phyloP scores from a whole-genome alignment of 2,113 vertebrate species.

The Ursus arctos region DNA sequence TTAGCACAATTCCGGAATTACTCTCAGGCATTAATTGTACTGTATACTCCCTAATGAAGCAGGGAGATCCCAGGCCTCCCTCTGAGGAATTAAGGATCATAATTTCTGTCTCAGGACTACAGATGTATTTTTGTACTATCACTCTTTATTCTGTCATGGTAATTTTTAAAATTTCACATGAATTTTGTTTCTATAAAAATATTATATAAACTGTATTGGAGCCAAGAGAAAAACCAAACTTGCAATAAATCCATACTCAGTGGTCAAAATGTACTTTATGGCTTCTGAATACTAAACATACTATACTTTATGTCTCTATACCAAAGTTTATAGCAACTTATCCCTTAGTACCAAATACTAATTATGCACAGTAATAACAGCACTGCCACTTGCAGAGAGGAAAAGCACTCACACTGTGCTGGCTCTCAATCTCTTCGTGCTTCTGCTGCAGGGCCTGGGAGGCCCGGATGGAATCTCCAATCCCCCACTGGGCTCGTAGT shows the following conservation, averaged over 20 bases:
- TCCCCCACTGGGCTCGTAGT: slow-evolving; percentile 96
- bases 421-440: slow-evolving; percentile 99
- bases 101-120: neutral
- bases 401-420: slow-evolving; percentile 95
- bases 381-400: slow-evolving; percentile 63
- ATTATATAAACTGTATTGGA: neutral
- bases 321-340: neutral
- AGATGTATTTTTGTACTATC: neutral
- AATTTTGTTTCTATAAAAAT: neutral
- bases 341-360: slow-evolving; percentile 35
- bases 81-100: neutral
- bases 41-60: neutral
- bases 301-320: neutral
- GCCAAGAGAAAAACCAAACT: neutral
- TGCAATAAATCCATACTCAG: neutral
- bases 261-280: neutral
- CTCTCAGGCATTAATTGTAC: neutral
- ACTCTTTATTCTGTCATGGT: neutral
- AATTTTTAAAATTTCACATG: slow-evolving; percentile 14
- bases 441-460: slow-evolving; percentile 98
- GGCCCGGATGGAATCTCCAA: slow-evolving; percentile 97
- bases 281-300: neutral
- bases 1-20: neutral
- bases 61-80: neutral
- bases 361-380: neutral